Conservation (phyloP, 2,888 invertebrate species). For the Macrosoma leucophasiata region DNA sequence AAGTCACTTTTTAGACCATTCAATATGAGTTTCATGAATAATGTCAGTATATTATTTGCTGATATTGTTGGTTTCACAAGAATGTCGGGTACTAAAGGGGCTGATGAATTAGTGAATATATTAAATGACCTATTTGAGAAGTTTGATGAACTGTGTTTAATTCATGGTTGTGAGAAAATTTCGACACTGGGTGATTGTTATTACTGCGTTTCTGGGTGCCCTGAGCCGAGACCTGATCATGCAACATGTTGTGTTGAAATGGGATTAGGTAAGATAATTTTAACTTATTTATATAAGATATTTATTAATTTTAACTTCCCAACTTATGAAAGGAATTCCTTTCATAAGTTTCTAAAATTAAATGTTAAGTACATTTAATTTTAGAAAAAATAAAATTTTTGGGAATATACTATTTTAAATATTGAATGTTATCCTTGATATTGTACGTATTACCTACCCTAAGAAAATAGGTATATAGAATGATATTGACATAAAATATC, state of each 20-base stretch:
- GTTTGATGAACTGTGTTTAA: constrained; percentile 92
- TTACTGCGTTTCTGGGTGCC: constrained; percentile 97
- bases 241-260: constrained; percentile 97
- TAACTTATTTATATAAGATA: not conserved
- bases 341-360: too few species aligned
- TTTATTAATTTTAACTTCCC: not conserved
- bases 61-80: constrained; percentile 98
- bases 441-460: too few species aligned
- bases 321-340: constrained; percentile 87
- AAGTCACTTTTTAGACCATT: constrained; percentile 94
- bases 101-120: constrained; percentile 95
- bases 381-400: too few species aligned
- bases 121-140: constrained; percentile 97
- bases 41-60: constrained; percentile 97
- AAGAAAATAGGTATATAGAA: too few species aligned
- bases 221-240: constrained; percentile 92
- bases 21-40: constrained; percentile 97
- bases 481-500: too few species aligned
- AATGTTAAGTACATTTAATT: too few species aligned
- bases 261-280: constrained; percentile 83
- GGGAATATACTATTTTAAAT: too few species aligned
- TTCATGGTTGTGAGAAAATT: constrained; percentile 96
- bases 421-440: too few species aligned
- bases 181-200: constrained; percentile 96
- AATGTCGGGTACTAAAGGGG: constrained; percentile 97